phyloP scores from a whole-genome alignment of 92 coral and sea anemone genomes.

The Actinernus sp. region DNA sequence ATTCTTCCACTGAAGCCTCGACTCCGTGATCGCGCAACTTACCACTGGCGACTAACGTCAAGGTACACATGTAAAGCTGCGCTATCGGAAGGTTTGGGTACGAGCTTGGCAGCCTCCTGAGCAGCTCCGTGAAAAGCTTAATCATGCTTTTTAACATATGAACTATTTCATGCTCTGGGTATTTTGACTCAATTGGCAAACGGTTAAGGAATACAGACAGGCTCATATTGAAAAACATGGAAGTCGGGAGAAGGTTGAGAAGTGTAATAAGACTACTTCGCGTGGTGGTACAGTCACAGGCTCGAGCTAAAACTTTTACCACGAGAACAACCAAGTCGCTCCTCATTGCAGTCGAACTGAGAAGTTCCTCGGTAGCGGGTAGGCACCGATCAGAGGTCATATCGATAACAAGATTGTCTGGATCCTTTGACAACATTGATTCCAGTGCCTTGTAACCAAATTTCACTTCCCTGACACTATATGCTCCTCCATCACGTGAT shows the following conservation, averaged over 20 bases:
- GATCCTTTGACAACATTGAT: conserved; percentile 59
- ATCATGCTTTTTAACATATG: conserved; percentile 50
- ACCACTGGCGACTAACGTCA: conserved; percentile 4
- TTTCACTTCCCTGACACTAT: conserved; percentile 22
- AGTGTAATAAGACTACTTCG: conserved; percentile 46
- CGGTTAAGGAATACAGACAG: conserved; percentile 71
- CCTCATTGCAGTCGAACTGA: conserved; percentile 36
- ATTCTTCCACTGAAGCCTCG: conserved; percentile 33
- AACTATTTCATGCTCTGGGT: conserved; percentile 15
- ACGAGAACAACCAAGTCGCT: conserved; percentile 70
- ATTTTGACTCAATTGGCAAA: conserved; percentile 12
- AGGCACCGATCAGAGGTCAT: conserved; percentile 71
- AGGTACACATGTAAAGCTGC: conserved; percentile 43
- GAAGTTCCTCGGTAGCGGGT: conserved; percentile 69
- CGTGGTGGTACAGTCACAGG: conserved; percentile 74
- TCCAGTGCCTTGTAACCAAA: conserved; percentile 74
- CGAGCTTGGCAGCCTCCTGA: conserved; percentile 65
- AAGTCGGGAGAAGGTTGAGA: conserved; percentile 66
- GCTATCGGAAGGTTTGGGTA: conserved; percentile 73
- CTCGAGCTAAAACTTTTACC: conserved; percentile 69
- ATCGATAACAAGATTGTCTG: conserved; percentile 81
- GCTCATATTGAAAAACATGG: conserved; percentile 52
- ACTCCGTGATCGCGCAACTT: conserved; percentile 18
- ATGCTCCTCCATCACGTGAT: conserved; percentile 21
- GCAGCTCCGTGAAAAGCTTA: conserved; percentile 65